Evolutionary conservation across 2,888 invertebrate genomes (phyloP), one percentile per base, ranked within the genome.

Genomic region (Pimpla rufipes): DNA sequence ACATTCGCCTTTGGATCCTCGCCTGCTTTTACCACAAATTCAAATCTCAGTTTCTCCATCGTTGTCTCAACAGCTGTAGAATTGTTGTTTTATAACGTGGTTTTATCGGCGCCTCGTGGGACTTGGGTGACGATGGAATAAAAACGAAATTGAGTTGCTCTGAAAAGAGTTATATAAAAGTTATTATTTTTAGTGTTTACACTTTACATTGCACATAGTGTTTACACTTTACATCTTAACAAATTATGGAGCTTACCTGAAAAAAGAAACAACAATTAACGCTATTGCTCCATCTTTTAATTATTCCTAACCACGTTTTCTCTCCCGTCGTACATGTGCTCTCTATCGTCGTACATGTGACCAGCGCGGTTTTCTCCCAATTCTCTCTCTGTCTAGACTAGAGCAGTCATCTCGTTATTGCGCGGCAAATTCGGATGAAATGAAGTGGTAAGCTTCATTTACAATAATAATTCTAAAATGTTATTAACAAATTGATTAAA

Each of bases 11-110:
- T 81, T 18, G 47, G 13, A 57, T 77, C 77, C 0, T 37, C 11
- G 5, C 42, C 18, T 35, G 45, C 35, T 42, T 66, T 67, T 8
- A 76, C 67, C 45, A 57, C 18, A n/a, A 76, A 76, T 67, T 76
- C 76, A 21, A 76, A 76, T 7, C 13, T n/a, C 13, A 76, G 16
- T 45, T 67, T 76, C n/a, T 11, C 35, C 47, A 67, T 76, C n/a
- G 10, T 64, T 18, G 8, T 21, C 1, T n/a, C 0, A 40, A 21
- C 40, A 40, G 11, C 6, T 47, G 59, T 40, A 75, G 50, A 55
- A 67, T 35, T 76, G 67, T 76, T 8, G 67, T 76, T 76, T 76
- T 67, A 55, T 76, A 29, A 29, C 5, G 29, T 29, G 29, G 29
- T 29, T 29, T 29, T 29, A 3, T 5, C 29, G 29, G 29, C 29